phyloP scores from a whole-genome alignment of 2,888 invertebrate species.

The Heliconius ethilla region DNA sequence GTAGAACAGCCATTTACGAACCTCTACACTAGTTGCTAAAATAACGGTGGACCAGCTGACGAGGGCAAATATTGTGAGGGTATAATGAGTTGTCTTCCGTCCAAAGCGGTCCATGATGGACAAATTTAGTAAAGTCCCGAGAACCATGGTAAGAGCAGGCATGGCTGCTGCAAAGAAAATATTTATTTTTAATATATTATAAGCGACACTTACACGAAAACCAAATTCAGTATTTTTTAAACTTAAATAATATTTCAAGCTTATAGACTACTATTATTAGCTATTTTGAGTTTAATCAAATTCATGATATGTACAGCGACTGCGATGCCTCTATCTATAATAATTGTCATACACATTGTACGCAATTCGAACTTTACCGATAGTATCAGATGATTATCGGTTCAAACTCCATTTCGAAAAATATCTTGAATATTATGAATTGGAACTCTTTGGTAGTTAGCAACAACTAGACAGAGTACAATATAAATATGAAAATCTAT shows the following conservation, averaged over 20 bases:
- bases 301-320: too few species aligned
- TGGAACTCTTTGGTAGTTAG: not conserved
- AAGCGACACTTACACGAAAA: too few species aligned
- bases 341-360: too few species aligned
- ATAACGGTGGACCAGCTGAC: constrained; percentile 74
- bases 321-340: too few species aligned
- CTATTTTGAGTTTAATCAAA: too few species aligned
- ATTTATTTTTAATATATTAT: not conserved
- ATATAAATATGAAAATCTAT: not conserved
- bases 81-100: constrained; percentile 73
- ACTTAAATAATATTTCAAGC: too few species aligned
- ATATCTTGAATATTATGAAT: not conserved
- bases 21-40: constrained; percentile 57
- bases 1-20: not conserved
- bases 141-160: constrained; percentile 58
- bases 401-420: not conserved
- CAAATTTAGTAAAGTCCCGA: constrained; percentile 62
- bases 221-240: too few species aligned
- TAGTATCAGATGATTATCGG: not conserved
- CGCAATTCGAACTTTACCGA: too few species aligned
- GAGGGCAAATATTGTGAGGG: constrained; percentile 66
- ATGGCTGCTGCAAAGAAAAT: constrained; percentile 56
- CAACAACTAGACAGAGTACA: not conserved
- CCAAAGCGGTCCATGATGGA: constrained; percentile 79
- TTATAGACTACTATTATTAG: too few species aligned